Base-by-base conservation (phyloP, 2,888 invertebrate species). In the Eumerus sabulonum region DNA sequence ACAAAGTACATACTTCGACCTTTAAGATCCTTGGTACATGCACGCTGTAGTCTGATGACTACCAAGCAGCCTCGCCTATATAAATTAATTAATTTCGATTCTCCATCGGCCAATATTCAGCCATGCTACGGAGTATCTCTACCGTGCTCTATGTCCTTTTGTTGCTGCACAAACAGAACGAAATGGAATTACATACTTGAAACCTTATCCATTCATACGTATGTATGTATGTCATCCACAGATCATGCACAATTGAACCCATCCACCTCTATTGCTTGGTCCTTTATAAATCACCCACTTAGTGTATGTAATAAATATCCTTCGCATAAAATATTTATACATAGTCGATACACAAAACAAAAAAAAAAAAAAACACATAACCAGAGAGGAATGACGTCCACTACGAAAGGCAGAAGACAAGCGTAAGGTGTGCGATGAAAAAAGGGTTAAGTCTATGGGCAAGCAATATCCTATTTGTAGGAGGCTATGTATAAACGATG, bases 191-290 rank as follows among this genome's bases (percentile, higher is more conserved):
- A 72, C n/a, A n/a, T n/a, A n/a, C 77, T 72, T 57, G 67, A 72
- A 72, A 82, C 27, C 27, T 27, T 82, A 82, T 71, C 82, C 83
- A 84, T 84, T 84, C 84, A 85, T 84, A 85, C n/a, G n/a, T n/a
- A n/a, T n/a, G n/a, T n/a, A n/a, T n/a, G n/a, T n/a, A 7, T 86
- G 87, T 85, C 87, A 86, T 83, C 83, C 68, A 73, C 87, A 87
- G 87, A 76, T 84, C 85, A 85, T 85, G 83, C 83, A 85, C 83
- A 83, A 81, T 83, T 84, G 83, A 85, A 84, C 45, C 40, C 64
- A 67, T 67, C 62, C 40, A 16, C 13, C 35, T 11, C 35, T 18
- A 16, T 50, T 16, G 44, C n/a, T 19, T n/a, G 38, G 12, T 19
- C 27, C 36, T 47, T 14, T 9, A 36, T 27, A 27, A 7, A 27